Conservation (phyloP, 2,113 vertebrate genomes). For the Alligator mississippiensis region DNA sequence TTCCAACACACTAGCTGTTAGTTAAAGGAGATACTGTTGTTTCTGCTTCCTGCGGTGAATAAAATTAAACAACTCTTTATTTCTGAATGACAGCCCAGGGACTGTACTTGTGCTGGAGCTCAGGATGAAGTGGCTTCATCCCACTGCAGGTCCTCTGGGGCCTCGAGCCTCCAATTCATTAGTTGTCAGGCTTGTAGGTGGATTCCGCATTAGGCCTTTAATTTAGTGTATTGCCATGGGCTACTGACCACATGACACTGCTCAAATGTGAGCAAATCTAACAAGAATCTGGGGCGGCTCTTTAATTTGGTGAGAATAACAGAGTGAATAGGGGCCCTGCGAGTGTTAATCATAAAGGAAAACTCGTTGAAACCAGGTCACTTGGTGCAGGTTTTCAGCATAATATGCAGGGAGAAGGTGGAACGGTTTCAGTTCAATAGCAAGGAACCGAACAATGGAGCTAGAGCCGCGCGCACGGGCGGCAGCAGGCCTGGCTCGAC, state of each 20-base stretch:
- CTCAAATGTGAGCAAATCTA: constrained; percentile 86
- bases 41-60: constrained; percentile 71
- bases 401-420: not conserved
- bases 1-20: constrained; percentile 6
- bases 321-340: constrained; percentile 50
- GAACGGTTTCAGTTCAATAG: not conserved
- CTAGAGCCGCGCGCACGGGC: not conserved
- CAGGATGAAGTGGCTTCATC: constrained; percentile 85
- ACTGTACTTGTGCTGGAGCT: constrained; percentile 77
- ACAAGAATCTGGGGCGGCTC: constrained; percentile 82
- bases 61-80: constrained; percentile 76
- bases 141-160: constrained; percentile 81
- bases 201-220: constrained; percentile 92
- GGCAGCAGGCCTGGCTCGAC: not conserved
- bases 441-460: not conserved
- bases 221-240: constrained; percentile 92
- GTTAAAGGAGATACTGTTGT: constrained; percentile 66
- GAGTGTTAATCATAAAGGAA: constrained; percentile 73
- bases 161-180: constrained; percentile 88
- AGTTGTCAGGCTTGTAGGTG: constrained; percentile 88
- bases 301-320: constrained; percentile 78
- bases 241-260: constrained; percentile 81
- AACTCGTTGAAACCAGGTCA: constrained; percentile 72
- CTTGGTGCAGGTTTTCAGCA: not conserved
- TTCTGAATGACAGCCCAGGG: constrained; percentile 80